Conservation (phyloP, 2,888 invertebrate genomes). For the Leptura quadrifasciata region DNA sequence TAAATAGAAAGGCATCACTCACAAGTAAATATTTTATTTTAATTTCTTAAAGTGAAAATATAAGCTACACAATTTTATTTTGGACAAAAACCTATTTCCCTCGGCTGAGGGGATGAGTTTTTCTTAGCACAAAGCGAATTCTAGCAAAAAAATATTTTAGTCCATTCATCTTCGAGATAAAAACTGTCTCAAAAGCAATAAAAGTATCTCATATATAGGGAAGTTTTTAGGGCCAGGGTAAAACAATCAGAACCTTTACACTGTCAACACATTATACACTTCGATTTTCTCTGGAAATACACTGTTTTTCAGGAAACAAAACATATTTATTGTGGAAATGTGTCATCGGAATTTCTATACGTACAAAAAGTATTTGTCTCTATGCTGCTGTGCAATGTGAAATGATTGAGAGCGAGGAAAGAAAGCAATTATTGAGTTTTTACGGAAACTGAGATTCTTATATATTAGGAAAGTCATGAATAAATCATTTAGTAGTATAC, state of each 20-base stretch:
- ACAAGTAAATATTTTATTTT: background rate
- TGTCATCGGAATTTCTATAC: conserved; percentile 6
- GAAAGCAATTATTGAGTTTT: background rate
- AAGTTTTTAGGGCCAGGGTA: conserved; percentile 13
- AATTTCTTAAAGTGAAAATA: background rate
- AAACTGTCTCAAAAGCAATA: conserved; percentile 31
- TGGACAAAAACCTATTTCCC: conserved; percentile 23
- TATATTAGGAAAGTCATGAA: no score
- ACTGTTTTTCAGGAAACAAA: conserved; percentile 16
- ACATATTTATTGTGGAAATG: conserved; percentile 7
- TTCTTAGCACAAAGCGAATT: conserved; percentile 6
- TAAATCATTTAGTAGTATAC: no score
- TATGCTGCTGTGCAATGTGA: background rate
- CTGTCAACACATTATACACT: conserved; percentile 14
- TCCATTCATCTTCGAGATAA: conserved; percentile 34
- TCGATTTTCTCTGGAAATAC: conserved; percentile 7
- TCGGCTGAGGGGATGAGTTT: background rate
- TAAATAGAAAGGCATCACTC: no score
- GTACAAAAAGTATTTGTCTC: background rate
- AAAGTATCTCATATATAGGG: conserved; percentile 31
- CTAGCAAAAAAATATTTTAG: conserved; percentile 25
- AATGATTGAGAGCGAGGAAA: background rate
- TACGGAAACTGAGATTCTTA: no score
- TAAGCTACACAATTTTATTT: conserved; percentile 11
- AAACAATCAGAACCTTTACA: conserved; percentile 23